Evolutionary conservation across 1,140 invertebrate species (phyloP).

Genomic region (Anoplophora glabripennis): DNA sequence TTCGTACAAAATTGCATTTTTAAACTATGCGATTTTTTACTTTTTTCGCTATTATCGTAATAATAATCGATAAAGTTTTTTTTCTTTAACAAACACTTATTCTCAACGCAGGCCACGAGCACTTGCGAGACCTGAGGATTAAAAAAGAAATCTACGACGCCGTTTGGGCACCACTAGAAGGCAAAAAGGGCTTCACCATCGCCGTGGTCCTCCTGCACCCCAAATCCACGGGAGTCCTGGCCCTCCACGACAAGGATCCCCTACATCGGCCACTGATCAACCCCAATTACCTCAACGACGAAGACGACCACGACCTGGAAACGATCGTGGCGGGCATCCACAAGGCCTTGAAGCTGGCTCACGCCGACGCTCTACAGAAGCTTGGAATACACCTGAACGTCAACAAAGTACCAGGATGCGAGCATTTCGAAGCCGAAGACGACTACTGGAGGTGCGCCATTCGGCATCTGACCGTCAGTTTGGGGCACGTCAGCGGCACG

Average conservation of each 20-base stretch:
- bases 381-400: slow-evolving; percentile 20
- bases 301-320: slow-evolving; percentile 47
- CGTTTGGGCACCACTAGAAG: slow-evolving; percentile 14
- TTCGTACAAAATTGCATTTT: too few relatives aligned
- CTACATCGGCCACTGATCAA: slow-evolving; percentile 62
- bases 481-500: slow-evolving; percentile 68
- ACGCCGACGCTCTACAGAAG: slow-evolving; percentile 30
- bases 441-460: slow-evolving; percentile 40
- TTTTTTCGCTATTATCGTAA: too few relatives aligned
- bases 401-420: slow-evolving; percentile 29
- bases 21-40: too few relatives aligned
- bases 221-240: slow-evolving; percentile 61
- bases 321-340: slow-evolving; percentile 35
- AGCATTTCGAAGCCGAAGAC: slow-evolving; percentile 23
- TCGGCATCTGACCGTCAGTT: slow-evolving; percentile 56
- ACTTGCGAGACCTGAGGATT: slow-evolving; percentile 1
- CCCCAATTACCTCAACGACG: slow-evolving; percentile 60
- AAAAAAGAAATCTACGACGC: slow-evolving; percentile 21
- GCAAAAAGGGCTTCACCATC: slow-evolving; percentile 27
- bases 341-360: slow-evolving; percentile 22
- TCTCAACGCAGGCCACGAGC: slow-evolving; percentile 4
- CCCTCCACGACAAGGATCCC: slow-evolving; percentile 59
- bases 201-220: slow-evolving; percentile 71
- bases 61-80: too few relatives aligned
- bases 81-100: too few relatives aligned